Base-by-base conservation (phyloP, 2,888 invertebrate genomes). In the Steinernema hermaphroditum region DNA sequence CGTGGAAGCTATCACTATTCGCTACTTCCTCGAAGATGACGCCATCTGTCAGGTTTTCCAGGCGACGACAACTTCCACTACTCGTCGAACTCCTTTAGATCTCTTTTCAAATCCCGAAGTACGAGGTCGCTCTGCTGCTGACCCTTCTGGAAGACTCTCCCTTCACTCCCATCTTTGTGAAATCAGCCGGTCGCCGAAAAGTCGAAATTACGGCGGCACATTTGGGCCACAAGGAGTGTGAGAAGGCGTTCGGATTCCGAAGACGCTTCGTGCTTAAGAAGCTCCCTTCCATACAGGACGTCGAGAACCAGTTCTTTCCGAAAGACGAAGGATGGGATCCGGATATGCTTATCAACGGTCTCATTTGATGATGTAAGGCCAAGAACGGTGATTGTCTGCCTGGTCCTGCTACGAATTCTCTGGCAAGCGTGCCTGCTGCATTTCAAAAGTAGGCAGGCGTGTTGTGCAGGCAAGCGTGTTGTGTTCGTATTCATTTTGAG, bases 81-180 rank as follows among this genome's bases (percentile, higher is more conserved):
- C 27, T 32, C 27, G 4, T 8, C 27, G 32, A 22, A 50, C 6
- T 54, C n/a, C n/a, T 54, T 1, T 27, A 62, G 62, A 62, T 62
- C 32, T 9, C 62, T 14, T 62, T 62, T 27, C 29, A 62, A 14
- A 24, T 62, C 9, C 19, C 34, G 32, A 12, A 29, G 1, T 1
- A 12, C 1, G 62, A 62, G 16, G 29, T 62, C 2, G 8, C 6
- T 62, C 34, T 32, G 6, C 62, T 62, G 4, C 27, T 6, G 29
- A 32, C 1, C 2, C 29, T 62, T 16, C 1, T 62, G 12, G 62
- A 62, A 32, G 22, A 4, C 16, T 29, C 62, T 16, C 62, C 1
- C 62, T 62, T 14, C 32, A 62, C 62, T 29, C 62, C 62, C 1
- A 62, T 62, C 27, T 62, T 32, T 29, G 62, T 62, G 12, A 62